Evolutionary conservation across 2,113 vertebrate genomes (phyloP), one percentile per base, ranked within the genome.

Genomic region (Phalacrocorax brasilianus): DNA sequence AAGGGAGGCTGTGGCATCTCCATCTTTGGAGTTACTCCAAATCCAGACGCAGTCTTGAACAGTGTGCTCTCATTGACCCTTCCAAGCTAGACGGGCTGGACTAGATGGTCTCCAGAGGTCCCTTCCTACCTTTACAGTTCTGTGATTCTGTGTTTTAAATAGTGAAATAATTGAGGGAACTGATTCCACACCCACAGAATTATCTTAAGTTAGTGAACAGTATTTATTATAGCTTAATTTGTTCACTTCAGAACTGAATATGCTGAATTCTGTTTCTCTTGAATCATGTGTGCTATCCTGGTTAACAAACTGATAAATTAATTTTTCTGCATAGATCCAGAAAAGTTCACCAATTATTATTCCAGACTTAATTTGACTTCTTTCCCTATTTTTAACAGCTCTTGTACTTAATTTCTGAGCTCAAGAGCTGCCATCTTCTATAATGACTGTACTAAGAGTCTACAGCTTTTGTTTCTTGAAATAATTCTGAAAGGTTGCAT

Each of bases 311-410:
- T 12, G 32, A 63, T 68, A 72, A 76, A 76, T 30, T 49, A 4
- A 1, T 32, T 85, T 50, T 66, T 91, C 71, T 86, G 35, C 27
- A 30, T 9, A 80, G 75, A 67, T 52, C 26, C 14, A 83, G 55
- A 76, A 55, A 88, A 85, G 30, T n/a, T 90, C 85, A 19, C 32
- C 55, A n/a, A 4, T 89, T 88, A 71, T 74, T 86, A 71, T 73
- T 85, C 42, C 9, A 62, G 50, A 38, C 32, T 78, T 80, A 61
- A 63, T 93, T 88, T 80, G 59, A 86, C 61, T 74, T 86, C 8
- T 86, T 40, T 88, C 12, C 5, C 62, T 92, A n/a, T 94, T 94
- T 95, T 92, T 90, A 95, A 66, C 71, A 80, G 33, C 59, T 81
- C 68, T 49, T 86, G 19, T 56, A 30, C 33, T 81, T 83, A 2